These are phyloP conservation scores for Brotogeris chrysoptera DNA, from an alignment of 2,797 vertebrate species.

Conservation along the genomic window DNA sequence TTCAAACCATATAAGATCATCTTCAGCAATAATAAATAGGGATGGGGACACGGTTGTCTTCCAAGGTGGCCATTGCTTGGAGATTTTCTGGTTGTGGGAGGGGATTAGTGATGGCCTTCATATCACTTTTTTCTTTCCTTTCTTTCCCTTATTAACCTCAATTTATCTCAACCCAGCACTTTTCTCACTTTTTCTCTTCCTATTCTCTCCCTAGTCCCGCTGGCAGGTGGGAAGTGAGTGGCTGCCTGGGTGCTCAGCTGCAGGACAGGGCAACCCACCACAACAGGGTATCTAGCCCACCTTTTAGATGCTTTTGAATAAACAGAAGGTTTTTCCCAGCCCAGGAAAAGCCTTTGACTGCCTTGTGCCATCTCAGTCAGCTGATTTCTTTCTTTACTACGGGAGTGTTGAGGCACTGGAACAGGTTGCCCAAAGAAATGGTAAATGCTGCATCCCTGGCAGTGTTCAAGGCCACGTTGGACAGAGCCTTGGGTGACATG, in stretches of 20 bases:
- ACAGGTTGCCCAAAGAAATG: neutral
- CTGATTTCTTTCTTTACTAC: neutral
- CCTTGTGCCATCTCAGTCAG: neutral
- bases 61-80: neutral
- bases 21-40: neutral
- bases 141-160: neutral
- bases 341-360: neutral
- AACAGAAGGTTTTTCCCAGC: neutral
- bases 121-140: neutral
- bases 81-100: neutral
- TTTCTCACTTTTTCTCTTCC: neutral
- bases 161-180: neutral
- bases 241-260: neutral
- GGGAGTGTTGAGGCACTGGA: neutral
- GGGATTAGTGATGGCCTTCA: neutral
- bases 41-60: neutral
- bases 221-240: neutral
- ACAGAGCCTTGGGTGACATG: neutral
- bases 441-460: neutral
- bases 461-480: neutral
- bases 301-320: neutral
- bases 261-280: neutral
- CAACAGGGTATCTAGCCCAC: neutral
- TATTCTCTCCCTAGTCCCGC: neutral
- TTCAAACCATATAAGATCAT: neutral